A percentile compares a stretch with the other conserved stretches of the same genome.
These are phyloP conservation scores for Verasper variegatus DNA, from an alignment of 2,113 vertebrate species.

Conservation along the genomic window DNA sequence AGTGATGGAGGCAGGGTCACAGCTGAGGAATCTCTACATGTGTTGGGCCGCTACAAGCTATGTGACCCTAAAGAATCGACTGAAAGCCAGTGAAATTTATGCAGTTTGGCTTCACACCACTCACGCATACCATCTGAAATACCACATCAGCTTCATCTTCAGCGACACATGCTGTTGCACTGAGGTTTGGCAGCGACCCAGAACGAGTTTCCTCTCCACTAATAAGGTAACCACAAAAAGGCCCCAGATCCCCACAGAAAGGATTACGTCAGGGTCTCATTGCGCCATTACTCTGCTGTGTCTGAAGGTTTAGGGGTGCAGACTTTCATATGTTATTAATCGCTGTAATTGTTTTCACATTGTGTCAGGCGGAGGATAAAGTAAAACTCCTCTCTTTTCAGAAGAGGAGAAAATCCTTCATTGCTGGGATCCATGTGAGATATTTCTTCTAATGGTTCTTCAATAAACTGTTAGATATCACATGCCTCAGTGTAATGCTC, in stretches of 20 bases:
- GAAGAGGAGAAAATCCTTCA: no score
- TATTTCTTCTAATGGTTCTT: slow-evolving; percentile 1
- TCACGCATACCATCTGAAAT: slow-evolving; percentile 21
- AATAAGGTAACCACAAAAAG: background rate
- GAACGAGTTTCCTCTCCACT: background rate
- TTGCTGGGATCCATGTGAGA: background rate
- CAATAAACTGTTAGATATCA: slow-evolving; percentile 1
- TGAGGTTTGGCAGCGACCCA: background rate
- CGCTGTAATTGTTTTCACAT: slow-evolving; percentile 39
- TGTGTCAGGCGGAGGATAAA: slow-evolving; percentile 1
- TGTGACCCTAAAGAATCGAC: background rate
- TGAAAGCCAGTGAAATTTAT: slow-evolving; percentile 8
- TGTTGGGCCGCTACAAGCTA: background rate
- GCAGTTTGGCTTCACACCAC: slow-evolving; percentile 11
- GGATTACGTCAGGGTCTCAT: slow-evolving; percentile 6
- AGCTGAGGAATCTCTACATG: slow-evolving; percentile 22
- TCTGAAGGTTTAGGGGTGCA: slow-evolving; percentile 2
- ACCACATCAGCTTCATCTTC: background rate
- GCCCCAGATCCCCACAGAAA: background rate
- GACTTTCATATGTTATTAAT: slow-evolving; percentile 31
- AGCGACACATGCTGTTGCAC: background rate
- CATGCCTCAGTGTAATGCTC: background rate
- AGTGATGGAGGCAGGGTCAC: background rate
- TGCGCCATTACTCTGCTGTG: background rate
- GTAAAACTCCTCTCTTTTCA: background rate